Conservation (phyloP, 2,113 vertebrate genomes). For the Nothocercus julius region DNA sequence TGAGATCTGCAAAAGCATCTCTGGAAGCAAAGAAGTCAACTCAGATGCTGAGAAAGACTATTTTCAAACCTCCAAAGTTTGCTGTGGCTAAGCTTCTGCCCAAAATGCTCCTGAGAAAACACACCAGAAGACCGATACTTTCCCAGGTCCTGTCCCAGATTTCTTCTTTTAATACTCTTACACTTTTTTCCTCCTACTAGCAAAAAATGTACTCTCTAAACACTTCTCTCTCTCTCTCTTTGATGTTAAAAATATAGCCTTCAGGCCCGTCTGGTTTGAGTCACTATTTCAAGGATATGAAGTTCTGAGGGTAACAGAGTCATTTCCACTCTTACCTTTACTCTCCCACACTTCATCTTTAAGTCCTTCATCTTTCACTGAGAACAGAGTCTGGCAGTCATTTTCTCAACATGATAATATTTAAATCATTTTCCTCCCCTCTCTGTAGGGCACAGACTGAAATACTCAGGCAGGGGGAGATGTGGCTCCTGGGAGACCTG, state of each 20-base stretch:
- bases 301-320: background rate
- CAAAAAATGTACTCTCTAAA: constrained; percentile 25
- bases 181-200: background rate
- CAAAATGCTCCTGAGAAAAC: background rate
- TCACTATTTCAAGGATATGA: background rate
- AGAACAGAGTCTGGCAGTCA: fast-evolving
- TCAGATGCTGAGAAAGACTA: background rate
- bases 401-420: background rate
- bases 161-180: background rate
- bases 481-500: background rate
- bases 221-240: background rate
- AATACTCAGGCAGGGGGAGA: fast-evolving
- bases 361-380: background rate
- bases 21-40: background rate
- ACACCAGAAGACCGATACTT: background rate
- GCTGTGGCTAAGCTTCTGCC: background rate
- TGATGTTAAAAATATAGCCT: constrained; percentile 24
- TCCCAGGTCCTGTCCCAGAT: constrained; percentile 17
- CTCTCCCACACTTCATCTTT: background rate
- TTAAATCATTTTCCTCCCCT: background rate
- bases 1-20: background rate
- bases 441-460: background rate
- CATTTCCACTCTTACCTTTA: background rate
- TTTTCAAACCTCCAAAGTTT: background rate
- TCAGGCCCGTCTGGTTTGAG: constrained; percentile 11